Percentiles rank a stretch among this genome's conserved stretches.
Conservation (phyloP, 2,797 vertebrate species). For the Sylvilagus floridanus region DNA sequence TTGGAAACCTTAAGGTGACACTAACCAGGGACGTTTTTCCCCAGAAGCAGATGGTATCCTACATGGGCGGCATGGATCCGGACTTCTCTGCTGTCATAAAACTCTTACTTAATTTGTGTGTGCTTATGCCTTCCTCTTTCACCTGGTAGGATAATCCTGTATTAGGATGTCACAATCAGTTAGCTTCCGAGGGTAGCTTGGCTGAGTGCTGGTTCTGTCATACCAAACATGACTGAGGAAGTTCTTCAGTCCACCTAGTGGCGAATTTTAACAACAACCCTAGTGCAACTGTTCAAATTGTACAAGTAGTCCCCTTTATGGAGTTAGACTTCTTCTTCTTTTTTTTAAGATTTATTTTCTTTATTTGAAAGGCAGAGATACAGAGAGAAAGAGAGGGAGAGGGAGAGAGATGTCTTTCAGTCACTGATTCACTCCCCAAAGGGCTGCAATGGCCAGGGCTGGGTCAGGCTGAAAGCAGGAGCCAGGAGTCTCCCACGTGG, state of each 20-base stretch:
- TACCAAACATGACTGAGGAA: not conserved
- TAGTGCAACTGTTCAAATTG: not conserved
- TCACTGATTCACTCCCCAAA: too few relatives aligned
- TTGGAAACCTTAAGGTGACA: not conserved
- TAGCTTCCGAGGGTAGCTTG: not conserved
- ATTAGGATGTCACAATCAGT: not conserved
- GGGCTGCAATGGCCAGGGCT: too few relatives aligned
- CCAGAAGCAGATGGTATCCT: too few relatives aligned
- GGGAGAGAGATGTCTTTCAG: too few relatives aligned
- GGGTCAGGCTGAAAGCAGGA: too few relatives aligned
- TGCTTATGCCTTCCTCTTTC: not conserved
- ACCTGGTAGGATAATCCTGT: not conserved
- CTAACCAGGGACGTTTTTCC: not conserved
- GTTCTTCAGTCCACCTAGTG: not conserved
- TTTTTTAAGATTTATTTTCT: not conserved
- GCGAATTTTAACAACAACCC: not conserved
- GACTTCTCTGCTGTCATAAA: not conserved
- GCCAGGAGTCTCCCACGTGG: too few relatives aligned
- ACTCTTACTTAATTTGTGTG: not conserved
- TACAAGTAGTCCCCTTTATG: not conserved
- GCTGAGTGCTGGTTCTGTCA: not conserved
- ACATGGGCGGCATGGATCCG: too few relatives aligned
- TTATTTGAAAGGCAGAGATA: not conserved
- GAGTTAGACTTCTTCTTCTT: not conserved
- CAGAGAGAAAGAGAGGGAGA: too few relatives aligned